Evolutionary conservation across 1,140 invertebrate genomes (phyloP).

Genomic region (Aphelenchoides besseyi): DNA sequence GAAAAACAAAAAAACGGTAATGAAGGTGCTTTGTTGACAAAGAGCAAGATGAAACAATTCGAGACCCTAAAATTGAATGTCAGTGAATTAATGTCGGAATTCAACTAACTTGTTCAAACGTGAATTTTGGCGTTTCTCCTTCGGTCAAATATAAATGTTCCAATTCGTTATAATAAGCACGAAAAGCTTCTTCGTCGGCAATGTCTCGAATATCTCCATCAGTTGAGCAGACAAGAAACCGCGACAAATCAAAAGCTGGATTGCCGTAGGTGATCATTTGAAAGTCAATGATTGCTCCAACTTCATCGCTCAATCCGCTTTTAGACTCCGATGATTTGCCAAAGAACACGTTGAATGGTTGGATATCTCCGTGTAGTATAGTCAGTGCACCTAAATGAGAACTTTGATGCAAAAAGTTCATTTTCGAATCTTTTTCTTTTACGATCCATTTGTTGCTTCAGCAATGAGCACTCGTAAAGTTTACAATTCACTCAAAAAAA

Average conservation of each 20-base stretch:
- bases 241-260: background rate
- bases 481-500: background rate
- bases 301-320: background rate
- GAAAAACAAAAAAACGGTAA: conserved; percentile 3
- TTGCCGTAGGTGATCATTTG: background rate
- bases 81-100: background rate
- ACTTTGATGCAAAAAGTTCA: background rate
- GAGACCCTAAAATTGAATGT: background rate
- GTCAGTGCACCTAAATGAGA: background rate
- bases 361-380: background rate
- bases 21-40: background rate
- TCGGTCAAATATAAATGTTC: background rate
- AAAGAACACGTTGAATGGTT: conserved; percentile 13
- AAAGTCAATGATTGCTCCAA: conserved; percentile 5
- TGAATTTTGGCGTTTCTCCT: background rate
- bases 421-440: background rate
- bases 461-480: too few species aligned
- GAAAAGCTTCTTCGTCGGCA: background rate
- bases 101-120: background rate
- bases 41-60: conserved; percentile 3
- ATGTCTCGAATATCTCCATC: background rate
- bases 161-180: background rate
- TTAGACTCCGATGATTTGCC: background rate
- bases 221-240: background rate
- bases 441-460: too few species aligned